Evolutionary conservation across 2,113 vertebrate species (phyloP).

Genomic region (Columba janthina): DNA sequence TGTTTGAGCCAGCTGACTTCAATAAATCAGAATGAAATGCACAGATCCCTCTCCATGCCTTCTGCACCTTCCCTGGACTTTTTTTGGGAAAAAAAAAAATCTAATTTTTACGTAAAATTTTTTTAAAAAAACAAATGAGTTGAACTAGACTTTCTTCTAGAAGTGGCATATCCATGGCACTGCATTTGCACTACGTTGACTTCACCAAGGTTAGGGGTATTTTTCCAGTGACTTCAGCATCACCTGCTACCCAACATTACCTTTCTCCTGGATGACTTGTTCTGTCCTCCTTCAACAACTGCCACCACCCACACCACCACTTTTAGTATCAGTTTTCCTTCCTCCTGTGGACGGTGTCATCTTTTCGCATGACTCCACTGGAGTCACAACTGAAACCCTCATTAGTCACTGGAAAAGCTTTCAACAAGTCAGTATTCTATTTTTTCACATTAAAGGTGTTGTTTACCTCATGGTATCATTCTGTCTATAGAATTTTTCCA

Average conservation of each 20-base stretch:
- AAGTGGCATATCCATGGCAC: background rate
- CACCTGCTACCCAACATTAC: background rate
- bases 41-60: background rate
- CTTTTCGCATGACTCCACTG: accelerated
- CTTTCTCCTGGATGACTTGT: background rate
- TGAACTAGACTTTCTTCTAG: background rate
- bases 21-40: background rate
- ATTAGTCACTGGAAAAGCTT: background rate
- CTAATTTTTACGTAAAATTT: background rate
- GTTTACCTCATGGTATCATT: background rate
- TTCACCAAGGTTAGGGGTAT: background rate
- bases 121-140: background rate
- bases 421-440: background rate
- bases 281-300: background rate
- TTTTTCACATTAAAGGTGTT: background rate
- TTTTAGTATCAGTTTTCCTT: background rate
- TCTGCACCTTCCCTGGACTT: background rate
- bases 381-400: background rate
- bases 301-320: accelerated
- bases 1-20: background rate
- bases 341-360: accelerated
- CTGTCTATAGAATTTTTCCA: background rate
- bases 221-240: background rate
- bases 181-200: background rate
- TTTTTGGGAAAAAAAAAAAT: accelerated